Evolutionary conservation across 2,797 vertebrate species (phyloP), one percentile per base, ranked within the genome.

Genomic region (Amniataba percoides): DNA sequence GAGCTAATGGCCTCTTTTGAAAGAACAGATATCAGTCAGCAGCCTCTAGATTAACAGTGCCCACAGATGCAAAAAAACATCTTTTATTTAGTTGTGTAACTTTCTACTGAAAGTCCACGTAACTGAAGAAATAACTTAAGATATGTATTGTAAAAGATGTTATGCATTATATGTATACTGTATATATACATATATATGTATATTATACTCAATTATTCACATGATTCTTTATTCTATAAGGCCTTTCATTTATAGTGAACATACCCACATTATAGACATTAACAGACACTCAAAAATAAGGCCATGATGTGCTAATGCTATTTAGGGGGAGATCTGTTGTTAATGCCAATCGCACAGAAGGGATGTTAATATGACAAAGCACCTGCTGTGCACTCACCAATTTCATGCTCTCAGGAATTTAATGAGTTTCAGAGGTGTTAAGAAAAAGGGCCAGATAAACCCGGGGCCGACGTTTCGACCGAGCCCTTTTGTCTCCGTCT

Each of bases 401-500:
- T 53, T 60, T 72, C 55, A 56, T 34, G 14, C 40, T 72, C 6
- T 14, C 21, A 19, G 48, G 34, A 45, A 27, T 60, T 18, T 53
- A 40, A 76, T 78, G 56, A 72, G 60, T 60, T 63, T 65, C 45
- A 59, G 60, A 62, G 52, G 42, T 40, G 23, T 40, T 21, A 67
- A 31, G 51, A 51, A 49, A 39, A 75, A 76, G 27, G 23, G 8
- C n/a, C 34, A 27, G 59, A 74, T 34, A 27, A 77, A 45, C 43
- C 57, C 4, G 14, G 21, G 40, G 52, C 42, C 57, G 13, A 58
- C 49, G 14, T 55, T 78, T 78, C 59, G 60, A 65, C 21, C 4
- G 15, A 16, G 16, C 25, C 53, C 71, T 81, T 36, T 48, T 64
- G 49, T 72, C 74, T 45, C 51, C 21, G 79, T 80, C 76, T 77